These are phyloP conservation scores for Nomada ferruginata DNA, from an alignment of 2,888 invertebrate species.

Conservation along the genomic window DNA sequence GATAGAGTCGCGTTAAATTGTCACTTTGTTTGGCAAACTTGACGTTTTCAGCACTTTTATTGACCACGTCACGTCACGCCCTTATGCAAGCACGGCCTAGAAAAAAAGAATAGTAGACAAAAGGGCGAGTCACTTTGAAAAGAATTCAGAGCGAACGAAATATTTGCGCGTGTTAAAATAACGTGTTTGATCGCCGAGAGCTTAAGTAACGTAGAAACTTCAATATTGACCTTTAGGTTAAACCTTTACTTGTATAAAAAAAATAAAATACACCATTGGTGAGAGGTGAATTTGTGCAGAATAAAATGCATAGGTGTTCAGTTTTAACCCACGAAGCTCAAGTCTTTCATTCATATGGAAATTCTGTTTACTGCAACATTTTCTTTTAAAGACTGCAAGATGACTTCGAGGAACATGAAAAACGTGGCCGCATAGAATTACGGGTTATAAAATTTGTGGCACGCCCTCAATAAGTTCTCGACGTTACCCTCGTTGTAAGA, in stretches of 20 bases:
- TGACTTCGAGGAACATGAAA: too few relatives aligned
- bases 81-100: slow-evolving; percentile 32
- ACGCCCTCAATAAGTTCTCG: not conserved
- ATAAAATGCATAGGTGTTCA: too few relatives aligned
- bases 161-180: slow-evolving; percentile 14
- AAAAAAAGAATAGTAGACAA: not conserved
- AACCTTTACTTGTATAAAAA: not conserved
- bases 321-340: too few relatives aligned
- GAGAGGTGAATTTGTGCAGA: slow-evolving; percentile 1
- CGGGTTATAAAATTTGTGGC: not conserved
- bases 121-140: not conserved
- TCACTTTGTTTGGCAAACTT: slow-evolving; percentile 29
- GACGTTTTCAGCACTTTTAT: slow-evolving; percentile 42
- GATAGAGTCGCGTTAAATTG: slow-evolving; percentile 20
- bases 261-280: not conserved
- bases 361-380: too few relatives aligned
- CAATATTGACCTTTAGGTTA: not conserved
- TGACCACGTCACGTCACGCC: slow-evolving; percentile 34
- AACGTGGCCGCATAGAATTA: not conserved
- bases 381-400: too few relatives aligned
- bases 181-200: not conserved
- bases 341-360: too few relatives aligned
- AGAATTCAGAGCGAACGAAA: slow-evolving; percentile 34
- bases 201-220: slow-evolving; percentile 41
- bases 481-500: not conserved